These are phyloP conservation scores for Cryptus armator DNA, from an alignment of 2,888 invertebrate genomes.

Conservation along the genomic window DNA sequence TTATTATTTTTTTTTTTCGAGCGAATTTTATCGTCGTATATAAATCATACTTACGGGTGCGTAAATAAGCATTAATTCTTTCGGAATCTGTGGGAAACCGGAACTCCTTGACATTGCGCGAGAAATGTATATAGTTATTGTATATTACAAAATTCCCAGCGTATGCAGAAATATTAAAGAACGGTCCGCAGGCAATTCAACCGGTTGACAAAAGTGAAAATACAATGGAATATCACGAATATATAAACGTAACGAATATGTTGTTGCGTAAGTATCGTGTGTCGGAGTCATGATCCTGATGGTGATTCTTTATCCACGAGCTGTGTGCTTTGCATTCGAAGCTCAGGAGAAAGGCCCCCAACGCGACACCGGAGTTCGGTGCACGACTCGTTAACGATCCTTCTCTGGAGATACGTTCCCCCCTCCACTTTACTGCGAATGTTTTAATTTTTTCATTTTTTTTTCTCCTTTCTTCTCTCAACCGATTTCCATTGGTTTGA, in stretches of 20 bases:
- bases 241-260: conserved; percentile 28
- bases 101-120: background rate
- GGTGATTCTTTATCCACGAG: conserved; percentile 48
- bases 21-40: background rate
- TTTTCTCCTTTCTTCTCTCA: background rate
- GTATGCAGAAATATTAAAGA: background rate
- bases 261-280: conserved; percentile 46
- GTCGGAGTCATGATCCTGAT: conserved; percentile 55
- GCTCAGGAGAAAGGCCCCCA: conserved; percentile 65
- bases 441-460: background rate
- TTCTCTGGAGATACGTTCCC: conserved; percentile 18
- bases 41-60: background rate
- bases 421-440: conserved; percentile 16
- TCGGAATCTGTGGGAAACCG: background rate
- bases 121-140: background rate
- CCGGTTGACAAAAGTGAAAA: conserved; percentile 25
- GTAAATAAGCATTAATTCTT: background rate
- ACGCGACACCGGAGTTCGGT: background rate
- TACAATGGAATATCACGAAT: background rate
- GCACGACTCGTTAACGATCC: conserved; percentile 51
- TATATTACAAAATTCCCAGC: background rate
- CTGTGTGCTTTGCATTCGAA: conserved; percentile 61
- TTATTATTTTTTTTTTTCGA: background rate
- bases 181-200: background rate
- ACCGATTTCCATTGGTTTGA: background rate